Evolutionary conservation across 2,113 vertebrate genomes (phyloP).

Genomic region (Dromaius novaehollandiae): DNA sequence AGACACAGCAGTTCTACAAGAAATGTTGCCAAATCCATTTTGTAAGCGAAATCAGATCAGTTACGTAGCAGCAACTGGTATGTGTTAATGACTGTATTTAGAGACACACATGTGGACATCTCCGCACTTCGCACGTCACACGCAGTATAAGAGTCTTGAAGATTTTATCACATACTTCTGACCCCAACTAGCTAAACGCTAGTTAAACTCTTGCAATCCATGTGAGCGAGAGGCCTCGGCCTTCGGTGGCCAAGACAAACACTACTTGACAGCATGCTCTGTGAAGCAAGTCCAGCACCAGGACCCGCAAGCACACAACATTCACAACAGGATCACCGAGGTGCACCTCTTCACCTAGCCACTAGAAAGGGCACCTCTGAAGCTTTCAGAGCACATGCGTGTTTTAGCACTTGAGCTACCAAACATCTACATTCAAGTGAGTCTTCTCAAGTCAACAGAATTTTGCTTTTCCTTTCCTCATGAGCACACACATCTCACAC

Average conservation of each 20-base stretch:
- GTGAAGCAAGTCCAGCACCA: not conserved
- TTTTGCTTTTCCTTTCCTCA: not conserved
- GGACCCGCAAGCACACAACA: not conserved
- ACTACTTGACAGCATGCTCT: not conserved
- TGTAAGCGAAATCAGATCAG: not conserved
- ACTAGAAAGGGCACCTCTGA: not conserved
- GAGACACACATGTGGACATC: not conserved
- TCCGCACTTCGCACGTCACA: not conserved
- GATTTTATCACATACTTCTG: too few relatives aligned
- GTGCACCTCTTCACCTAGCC: not conserved
- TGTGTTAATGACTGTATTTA: not conserved
- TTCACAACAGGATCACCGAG: not conserved
- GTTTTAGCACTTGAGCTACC: not conserved
- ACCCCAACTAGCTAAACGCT: not conserved
- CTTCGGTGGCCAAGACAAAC: not conserved
- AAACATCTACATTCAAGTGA: not conserved
- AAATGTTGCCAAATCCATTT: not conserved
- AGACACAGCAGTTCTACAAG: not conserved
- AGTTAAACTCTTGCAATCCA: accelerated
- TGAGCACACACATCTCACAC: not conserved
- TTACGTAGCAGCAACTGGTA: not conserved
- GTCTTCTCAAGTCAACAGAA: not conserved
- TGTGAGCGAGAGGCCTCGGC: not conserved
- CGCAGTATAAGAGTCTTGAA: too few relatives aligned
- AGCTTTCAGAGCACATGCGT: not conserved